phyloP scores from a whole-genome alignment of 2,113 vertebrate genomes.

The Fulmarus glacialis region DNA sequence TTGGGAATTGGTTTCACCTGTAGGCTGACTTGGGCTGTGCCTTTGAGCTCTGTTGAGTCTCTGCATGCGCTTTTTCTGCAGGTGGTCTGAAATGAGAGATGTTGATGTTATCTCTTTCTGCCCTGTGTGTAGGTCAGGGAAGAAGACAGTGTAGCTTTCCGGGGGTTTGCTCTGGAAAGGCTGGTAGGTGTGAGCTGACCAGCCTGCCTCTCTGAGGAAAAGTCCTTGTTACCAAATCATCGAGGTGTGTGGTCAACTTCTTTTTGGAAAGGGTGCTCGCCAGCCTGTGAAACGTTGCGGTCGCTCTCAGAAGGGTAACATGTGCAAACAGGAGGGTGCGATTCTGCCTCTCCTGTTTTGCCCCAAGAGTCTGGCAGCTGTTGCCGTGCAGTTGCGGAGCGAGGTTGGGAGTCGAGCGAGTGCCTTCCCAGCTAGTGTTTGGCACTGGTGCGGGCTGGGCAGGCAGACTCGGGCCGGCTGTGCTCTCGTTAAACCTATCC shows the following conservation, averaged over 20 bases:
- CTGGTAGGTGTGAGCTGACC: neutral
- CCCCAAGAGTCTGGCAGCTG: neutral
- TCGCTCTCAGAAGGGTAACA: neutral
- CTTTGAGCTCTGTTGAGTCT: neutral
- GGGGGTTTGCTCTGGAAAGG: neutral
- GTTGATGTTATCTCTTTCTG: neutral
- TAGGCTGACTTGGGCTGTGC: neutral
- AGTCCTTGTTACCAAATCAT: neutral
- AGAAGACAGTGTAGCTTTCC: fast-evolving
- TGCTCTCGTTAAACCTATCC: neutral
- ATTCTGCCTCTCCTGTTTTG: neutral
- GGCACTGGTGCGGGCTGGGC: neutral
- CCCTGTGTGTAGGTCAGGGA: neutral
- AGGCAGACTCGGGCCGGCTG: fast-evolving
- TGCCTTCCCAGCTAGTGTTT: neutral
- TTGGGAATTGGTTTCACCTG: neutral
- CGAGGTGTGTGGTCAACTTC: neutral
- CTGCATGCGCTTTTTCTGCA: neutral
- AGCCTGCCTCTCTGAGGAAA: neutral
- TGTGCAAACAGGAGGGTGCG: neutral
- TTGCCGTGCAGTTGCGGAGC: fast-evolving
- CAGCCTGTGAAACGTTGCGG: neutral
- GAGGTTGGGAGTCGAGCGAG: neutral
- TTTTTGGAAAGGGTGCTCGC: neutral
- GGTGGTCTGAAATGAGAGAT: neutral